Conservation (phyloP, 2,888 invertebrate genomes). For the Andrena hattorfiana region DNA sequence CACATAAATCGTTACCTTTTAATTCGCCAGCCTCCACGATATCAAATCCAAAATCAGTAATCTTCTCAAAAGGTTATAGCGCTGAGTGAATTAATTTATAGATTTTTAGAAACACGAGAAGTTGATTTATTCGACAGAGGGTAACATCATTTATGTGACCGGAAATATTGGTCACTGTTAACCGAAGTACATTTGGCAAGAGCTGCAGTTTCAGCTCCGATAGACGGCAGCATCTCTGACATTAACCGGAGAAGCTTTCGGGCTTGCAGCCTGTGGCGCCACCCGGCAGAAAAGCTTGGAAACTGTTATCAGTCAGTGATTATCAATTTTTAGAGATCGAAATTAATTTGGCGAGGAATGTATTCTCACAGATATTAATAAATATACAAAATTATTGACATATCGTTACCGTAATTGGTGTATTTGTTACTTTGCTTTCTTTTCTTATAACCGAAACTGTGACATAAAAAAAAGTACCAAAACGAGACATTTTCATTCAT, state of each 20-base stretch:
- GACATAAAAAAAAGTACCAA: too few relatives aligned
- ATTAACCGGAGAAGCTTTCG: slow-evolving; percentile 66
- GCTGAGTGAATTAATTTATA: slow-evolving; percentile 37
- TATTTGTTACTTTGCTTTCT: too few relatives aligned
- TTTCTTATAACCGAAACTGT: too few relatives aligned
- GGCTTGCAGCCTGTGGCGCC: slow-evolving; percentile 73
- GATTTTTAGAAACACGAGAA: slow-evolving; percentile 34
- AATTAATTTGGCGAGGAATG: slow-evolving; percentile 7
- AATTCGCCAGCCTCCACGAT: slow-evolving; percentile 24
- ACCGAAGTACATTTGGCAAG: slow-evolving; percentile 66
- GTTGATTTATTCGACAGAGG: slow-evolving; percentile 75
- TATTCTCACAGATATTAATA: background rate
- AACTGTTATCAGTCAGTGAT: slow-evolving; percentile 68
- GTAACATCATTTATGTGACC: slow-evolving; percentile 74
- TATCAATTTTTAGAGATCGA: slow-evolving; percentile 46
- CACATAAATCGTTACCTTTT: background rate
- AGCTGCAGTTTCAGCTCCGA: slow-evolving; percentile 70
- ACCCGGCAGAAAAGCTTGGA: slow-evolving; percentile 74
- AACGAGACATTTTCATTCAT: background rate
- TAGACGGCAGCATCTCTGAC: slow-evolving; percentile 77
- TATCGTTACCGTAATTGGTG: too few relatives aligned
- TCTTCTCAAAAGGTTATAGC: slow-evolving; percentile 3
- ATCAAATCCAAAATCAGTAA: slow-evolving; percentile 38
- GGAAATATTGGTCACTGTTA: slow-evolving; percentile 79
- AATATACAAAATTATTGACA: background rate